A percentile compares a stretch with the other conserved stretches of the same genome.
Evolutionary conservation across 2,113 vertebrate genomes (phyloP).

Genomic region (Tricholaema leucomelas): DNA sequence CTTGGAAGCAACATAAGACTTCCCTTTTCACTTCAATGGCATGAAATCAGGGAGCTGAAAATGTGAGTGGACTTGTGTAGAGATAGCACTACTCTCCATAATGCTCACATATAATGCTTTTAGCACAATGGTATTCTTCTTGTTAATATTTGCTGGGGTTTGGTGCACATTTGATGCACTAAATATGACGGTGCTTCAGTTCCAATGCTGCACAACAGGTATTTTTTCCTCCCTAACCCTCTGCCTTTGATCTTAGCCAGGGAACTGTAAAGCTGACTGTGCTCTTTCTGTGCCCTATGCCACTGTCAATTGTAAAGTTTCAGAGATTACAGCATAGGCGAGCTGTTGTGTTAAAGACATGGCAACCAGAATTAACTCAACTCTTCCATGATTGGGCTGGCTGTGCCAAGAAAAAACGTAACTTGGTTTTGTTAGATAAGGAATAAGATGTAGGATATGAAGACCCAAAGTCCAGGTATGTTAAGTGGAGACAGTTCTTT

Average conservation of each 20-base stretch:
- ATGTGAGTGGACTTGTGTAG: not conserved
- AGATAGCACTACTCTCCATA: not conserved
- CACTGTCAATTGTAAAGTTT: not conserved
- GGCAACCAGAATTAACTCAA: not conserved
- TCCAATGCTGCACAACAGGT: not conserved
- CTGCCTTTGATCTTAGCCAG: not conserved
- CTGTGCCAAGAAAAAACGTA: not conserved
- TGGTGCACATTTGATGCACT: not conserved
- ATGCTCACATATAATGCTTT: not conserved
- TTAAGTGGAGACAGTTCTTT: not conserved
- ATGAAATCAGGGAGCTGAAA: not conserved
- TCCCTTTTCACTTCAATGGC: not conserved
- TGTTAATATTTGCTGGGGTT: not conserved
- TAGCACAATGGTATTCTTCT: not conserved
- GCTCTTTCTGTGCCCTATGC: not conserved
- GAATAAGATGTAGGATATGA: not conserved
- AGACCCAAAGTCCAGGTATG: conserved; percentile 11
- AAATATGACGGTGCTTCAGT: not conserved
- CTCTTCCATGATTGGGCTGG: not conserved
- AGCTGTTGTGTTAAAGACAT: not conserved
- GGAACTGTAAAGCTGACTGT: not conserved
- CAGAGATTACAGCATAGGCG: not conserved
- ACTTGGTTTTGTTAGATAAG: not conserved
- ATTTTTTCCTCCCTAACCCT: fast-evolving
- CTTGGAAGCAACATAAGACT: not conserved